Evolutionary conservation across 2,113 vertebrate species (phyloP).

Genomic region (Xenopus borealis): DNA sequence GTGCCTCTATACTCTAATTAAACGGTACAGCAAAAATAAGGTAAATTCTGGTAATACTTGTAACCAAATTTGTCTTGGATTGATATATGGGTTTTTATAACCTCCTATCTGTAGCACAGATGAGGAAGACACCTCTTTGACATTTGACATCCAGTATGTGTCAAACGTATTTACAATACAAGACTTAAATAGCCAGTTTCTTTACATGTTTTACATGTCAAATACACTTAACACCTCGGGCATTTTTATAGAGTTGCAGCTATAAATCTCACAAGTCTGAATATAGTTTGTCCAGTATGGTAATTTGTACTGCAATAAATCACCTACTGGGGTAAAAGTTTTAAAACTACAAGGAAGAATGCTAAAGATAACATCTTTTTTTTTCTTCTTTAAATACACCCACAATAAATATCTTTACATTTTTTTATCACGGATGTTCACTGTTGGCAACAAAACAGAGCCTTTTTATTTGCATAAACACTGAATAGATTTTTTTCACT

Average conservation of each 20-base stretch:
- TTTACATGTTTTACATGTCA: constrained; percentile 19
- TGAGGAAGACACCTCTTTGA: too few relatives aligned
- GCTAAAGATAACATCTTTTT: constrained; percentile 13
- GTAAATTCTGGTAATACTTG: too few relatives aligned
- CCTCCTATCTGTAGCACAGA: too few relatives aligned
- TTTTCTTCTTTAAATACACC: neutral
- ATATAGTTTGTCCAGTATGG: constrained; percentile 14
- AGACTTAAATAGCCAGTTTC: constrained; percentile 12
- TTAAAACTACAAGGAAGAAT: constrained; percentile 26
- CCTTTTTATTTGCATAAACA: too few relatives aligned
- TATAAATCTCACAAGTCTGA: constrained; percentile 25
- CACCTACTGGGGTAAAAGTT: constrained; percentile 5
- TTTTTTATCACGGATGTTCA: too few relatives aligned
- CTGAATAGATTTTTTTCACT: too few relatives aligned
- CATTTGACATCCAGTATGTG: neutral
- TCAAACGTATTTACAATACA: constrained; percentile 26
- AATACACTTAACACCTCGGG: constrained; percentile 32
- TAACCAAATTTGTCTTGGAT: too few relatives aligned
- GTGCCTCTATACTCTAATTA: too few relatives aligned
- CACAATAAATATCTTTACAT: too few relatives aligned
- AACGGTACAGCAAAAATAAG: too few relatives aligned
- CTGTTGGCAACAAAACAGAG: too few relatives aligned
- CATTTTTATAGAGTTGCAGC: neutral
- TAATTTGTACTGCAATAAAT: constrained; percentile 38
- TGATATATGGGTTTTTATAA: too few relatives aligned